Conservation (phyloP, 2,888 invertebrate genomes). For the Lapara coniferarum region DNA sequence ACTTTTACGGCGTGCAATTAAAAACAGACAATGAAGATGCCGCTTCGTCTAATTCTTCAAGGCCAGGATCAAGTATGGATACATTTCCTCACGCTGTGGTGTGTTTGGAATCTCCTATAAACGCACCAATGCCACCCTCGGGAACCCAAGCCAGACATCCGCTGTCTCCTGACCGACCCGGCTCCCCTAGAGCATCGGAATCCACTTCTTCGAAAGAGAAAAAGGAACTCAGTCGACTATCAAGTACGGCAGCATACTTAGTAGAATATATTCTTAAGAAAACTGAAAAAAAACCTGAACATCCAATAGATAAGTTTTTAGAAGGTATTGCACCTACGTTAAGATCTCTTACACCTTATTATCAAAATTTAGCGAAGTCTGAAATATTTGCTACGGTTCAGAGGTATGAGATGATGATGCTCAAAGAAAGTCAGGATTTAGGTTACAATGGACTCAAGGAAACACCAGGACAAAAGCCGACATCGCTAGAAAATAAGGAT, state of each 20-base stretch:
- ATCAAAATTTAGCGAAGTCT: not conserved
- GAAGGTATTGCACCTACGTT: not conserved
- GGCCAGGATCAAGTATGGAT: not conserved
- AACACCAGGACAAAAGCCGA: not conserved
- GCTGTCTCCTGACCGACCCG: not conserved
- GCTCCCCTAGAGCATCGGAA: not conserved
- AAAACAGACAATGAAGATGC: slow-evolving; percentile 1
- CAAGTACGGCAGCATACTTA: not conserved
- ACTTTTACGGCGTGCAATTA: not conserved
- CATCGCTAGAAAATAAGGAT: not conserved
- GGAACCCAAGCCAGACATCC: not conserved
- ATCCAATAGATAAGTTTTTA: slow-evolving; percentile 6
- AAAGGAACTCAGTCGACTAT: not conserved
- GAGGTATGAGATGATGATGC: slow-evolving; percentile 1
- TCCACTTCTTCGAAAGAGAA: not conserved
- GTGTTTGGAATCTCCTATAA: not conserved
- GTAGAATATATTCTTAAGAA: not conserved
- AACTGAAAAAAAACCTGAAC: not conserved
- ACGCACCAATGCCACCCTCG: not conserved
- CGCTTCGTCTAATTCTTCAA: not conserved
- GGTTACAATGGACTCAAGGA: not conserved
- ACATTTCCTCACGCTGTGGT: not conserved
- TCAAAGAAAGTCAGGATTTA: not conserved
- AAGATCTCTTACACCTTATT: not conserved
- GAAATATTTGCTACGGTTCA: slow-evolving; percentile 1